A percentile compares a stretch with the other conserved stretches of the same genome.
Evolutionary conservation across 2,797 vertebrate genomes (phyloP).

Genomic region (Phataginus tetradactyla): DNA sequence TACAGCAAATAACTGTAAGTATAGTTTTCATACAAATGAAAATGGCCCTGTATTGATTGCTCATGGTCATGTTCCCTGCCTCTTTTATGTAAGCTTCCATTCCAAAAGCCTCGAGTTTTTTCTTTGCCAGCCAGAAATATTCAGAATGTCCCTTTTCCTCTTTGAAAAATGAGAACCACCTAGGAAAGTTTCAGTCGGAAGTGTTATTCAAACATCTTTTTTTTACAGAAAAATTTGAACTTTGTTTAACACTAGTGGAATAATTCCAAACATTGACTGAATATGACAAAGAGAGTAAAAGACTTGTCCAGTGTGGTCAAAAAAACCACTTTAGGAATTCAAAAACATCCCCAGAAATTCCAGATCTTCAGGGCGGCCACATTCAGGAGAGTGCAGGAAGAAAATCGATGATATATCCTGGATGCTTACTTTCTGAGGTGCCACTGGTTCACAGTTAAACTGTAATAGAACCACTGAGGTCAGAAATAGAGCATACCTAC

Average conservation of each 20-base stretch:
- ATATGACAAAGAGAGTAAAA: not conserved
- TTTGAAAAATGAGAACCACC: not conserved
- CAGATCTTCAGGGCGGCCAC: not conserved
- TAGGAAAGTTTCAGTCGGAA: not conserved
- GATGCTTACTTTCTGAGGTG: not conserved
- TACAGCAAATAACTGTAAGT: not conserved
- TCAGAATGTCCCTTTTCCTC: not conserved
- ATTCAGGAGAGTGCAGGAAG: not conserved
- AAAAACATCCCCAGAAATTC: not conserved
- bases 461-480: not conserved
- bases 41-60: not conserved
- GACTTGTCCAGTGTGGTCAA: not conserved
- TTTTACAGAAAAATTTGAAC: not conserved
- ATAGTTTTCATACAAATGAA: constrained; percentile 41
- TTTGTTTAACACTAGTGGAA: not conserved
- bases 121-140: not conserved
- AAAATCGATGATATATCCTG: not conserved
- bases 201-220: not conserved
- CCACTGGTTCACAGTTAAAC: not conserved
- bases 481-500: not conserved
- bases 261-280: not conserved
- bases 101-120: not conserved
- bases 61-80: not conserved
- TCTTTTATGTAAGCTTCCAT: not conserved
- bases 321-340: not conserved